These are phyloP conservation scores for Hirudinaria manillensis DNA, from an alignment of 2,888 invertebrate species.

Conservation along the genomic window DNA sequence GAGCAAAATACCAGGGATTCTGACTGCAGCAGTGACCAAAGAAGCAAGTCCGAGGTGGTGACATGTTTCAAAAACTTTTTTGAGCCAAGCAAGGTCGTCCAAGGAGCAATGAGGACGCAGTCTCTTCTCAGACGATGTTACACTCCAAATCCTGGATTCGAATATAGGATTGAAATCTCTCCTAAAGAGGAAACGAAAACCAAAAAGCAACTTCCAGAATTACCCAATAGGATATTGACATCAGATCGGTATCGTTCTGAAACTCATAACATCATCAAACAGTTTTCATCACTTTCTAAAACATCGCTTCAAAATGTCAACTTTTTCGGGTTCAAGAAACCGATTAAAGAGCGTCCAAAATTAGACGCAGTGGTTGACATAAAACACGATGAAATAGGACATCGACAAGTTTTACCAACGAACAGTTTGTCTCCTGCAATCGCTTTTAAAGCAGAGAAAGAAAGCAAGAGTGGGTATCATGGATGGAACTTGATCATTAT, in stretches of 20 bases:
- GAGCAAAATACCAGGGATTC: neutral
- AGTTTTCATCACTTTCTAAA: too few relatives aligned
- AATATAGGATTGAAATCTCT: neutral
- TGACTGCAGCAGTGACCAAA: neutral
- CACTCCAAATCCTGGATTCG: neutral
- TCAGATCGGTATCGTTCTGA: too few relatives aligned
- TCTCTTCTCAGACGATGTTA: neutral
- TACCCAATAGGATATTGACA: neutral
- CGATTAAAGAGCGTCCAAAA: neutral
- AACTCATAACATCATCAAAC: too few relatives aligned
- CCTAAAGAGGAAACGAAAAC: neutral
- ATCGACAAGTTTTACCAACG: neutral
- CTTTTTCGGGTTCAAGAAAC: neutral
- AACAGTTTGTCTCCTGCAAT: neutral
- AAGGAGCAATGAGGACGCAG: neutral
- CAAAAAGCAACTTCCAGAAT: neutral
- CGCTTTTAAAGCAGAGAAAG: neutral
- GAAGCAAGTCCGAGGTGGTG: neutral
- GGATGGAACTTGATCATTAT: neutral
- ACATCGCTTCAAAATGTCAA: too few relatives aligned
- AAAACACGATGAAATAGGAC: too few relatives aligned
- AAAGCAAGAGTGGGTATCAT: neutral
- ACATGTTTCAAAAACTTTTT: neutral
- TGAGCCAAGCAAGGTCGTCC: conserved; percentile 3
- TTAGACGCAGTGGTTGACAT: neutral